phyloP scores from a whole-genome alignment of 2,113 vertebrate species.

The Cinclus mexicanus region DNA sequence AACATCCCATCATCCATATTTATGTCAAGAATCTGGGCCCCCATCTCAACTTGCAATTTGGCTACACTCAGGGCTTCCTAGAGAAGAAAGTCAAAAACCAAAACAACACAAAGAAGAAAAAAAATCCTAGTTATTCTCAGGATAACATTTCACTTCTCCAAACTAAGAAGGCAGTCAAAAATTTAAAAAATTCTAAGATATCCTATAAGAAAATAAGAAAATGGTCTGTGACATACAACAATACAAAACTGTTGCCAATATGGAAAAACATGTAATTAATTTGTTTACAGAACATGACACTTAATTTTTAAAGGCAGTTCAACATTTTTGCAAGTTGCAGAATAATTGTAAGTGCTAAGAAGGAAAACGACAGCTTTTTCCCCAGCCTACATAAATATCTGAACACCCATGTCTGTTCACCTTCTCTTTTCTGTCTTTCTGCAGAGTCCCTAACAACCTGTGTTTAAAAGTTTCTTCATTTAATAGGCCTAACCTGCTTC shows the following conservation, averaged over 20 bases:
- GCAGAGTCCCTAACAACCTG: background rate
- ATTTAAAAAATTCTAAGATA: background rate
- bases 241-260: background rate
- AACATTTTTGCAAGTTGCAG: background rate
- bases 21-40: constrained; percentile 93
- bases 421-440: background rate
- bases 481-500: background rate
- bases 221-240: background rate
- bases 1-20: constrained; percentile 99
- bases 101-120: background rate
- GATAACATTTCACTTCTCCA: background rate
- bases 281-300: background rate
- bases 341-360: background rate
- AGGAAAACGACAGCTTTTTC: background rate
- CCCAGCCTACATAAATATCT: background rate
- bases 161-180: background rate
- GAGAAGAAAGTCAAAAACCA: background rate
- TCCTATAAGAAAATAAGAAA: background rate
- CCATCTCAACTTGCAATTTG: constrained; percentile 94
- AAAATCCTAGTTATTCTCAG: background rate
- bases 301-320: background rate
- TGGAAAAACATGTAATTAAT: background rate
- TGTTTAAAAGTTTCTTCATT: background rate
- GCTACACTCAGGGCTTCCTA: constrained; percentile 92
- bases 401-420: background rate